Percentiles rank a stretch among this genome's conserved stretches.
Evolutionary conservation across 2,113 vertebrate species (phyloP).

Genomic region (Cygnus atratus): DNA sequence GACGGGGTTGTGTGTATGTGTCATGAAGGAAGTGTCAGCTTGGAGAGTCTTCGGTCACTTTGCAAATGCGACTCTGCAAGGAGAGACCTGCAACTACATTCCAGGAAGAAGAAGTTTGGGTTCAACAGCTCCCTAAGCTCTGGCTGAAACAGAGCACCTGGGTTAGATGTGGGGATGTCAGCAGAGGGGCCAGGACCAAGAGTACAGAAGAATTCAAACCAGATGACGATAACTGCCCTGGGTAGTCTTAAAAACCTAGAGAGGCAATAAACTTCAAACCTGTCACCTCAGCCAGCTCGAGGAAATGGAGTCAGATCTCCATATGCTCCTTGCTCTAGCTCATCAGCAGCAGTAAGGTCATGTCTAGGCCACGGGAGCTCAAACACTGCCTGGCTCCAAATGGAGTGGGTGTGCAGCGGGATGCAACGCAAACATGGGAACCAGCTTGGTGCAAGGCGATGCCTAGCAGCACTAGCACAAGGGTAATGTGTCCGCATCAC

Average conservation of each 20-base stretch:
- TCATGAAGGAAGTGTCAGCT: not conserved
- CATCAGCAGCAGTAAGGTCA: not conserved
- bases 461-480: not conserved
- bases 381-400: rapidly evolving
- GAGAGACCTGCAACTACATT: not conserved
- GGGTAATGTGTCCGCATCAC: rapidly evolving
- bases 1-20: not conserved
- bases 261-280: not conserved
- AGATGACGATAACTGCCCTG: not conserved
- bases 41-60: not conserved
- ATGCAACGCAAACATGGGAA: not conserved
- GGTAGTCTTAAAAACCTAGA: not conserved
- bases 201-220: not conserved
- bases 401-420: not conserved
- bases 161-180: not conserved
- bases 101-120: not conserved
- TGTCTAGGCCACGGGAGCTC: not conserved
- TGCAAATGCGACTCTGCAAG: not conserved
- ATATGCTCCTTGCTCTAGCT: not conserved
- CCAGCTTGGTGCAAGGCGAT: not conserved
- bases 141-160: not conserved
- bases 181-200: not conserved
- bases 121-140: not conserved
- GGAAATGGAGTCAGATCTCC: not conserved
- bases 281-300: not conserved